A percentile compares a stretch with the other conserved stretches of the same genome.
Conservation (phyloP, 2,797 vertebrate genomes). For the Orientallactaga sibirica region DNA sequence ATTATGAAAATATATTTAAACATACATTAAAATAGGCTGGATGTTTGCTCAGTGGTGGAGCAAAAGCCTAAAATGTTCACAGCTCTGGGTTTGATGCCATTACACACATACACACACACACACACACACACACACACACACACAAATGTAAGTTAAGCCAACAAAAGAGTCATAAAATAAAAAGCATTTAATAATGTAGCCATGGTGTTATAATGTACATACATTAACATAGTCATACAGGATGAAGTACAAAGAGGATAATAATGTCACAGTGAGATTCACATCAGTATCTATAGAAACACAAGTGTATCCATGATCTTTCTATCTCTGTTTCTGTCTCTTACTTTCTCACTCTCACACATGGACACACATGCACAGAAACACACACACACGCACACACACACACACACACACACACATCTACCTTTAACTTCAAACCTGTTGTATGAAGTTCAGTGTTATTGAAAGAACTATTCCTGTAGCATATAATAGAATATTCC, state of each 20-base stretch:
- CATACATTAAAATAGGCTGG: background rate
- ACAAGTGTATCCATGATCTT: accelerated
- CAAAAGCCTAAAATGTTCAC: background rate
- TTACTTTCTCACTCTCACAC: accelerated
- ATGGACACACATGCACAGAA: too few relatives aligned
- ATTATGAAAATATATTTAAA: background rate
- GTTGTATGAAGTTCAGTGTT: background rate
- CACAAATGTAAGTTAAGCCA: background rate
- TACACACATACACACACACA: background rate
- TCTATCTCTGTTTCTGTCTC: background rate
- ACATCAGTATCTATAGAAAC: background rate
- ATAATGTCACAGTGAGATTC: background rate
- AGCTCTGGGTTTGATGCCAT: background rate
- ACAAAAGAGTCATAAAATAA: background rate
- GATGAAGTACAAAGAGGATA: background rate
- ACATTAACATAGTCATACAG: background rate
- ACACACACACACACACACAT: accelerated
- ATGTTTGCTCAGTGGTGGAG: background rate
- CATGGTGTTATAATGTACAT: background rate
- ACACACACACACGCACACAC: background rate
- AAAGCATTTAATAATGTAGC: background rate
- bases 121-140: background rate
- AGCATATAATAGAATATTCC: background rate
- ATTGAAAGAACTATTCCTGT: background rate
- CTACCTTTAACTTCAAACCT: background rate